Evolutionary conservation across 2,888 invertebrate species (phyloP).

Genomic region (Tipula vernalis): DNA sequence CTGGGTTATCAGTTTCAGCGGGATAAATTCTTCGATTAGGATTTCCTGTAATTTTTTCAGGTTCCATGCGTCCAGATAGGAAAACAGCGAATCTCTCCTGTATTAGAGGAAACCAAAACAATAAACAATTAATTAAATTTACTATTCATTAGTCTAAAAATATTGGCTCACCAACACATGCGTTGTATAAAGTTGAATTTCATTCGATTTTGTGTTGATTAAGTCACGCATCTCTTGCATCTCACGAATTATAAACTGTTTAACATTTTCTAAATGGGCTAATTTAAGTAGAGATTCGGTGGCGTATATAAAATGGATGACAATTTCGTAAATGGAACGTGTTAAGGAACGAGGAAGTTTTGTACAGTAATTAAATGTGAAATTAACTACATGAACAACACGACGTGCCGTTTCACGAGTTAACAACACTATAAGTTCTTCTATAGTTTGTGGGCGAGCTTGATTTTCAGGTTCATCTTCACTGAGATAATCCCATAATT

Average conservation of each 20-base stretch:
- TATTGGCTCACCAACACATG: constrained; percentile 16
- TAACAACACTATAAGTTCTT: constrained; percentile 61
- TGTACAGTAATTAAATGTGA: constrained; percentile 43
- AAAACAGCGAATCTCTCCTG: constrained; percentile 53
- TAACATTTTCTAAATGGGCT: constrained; percentile 46
- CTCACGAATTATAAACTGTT: constrained; percentile 39
- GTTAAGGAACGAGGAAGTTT: constrained; percentile 46
- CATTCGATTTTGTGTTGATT: background rate
- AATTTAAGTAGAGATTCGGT: constrained; percentile 53
- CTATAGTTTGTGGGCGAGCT: constrained; percentile 62
- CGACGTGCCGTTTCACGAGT: constrained; percentile 66
- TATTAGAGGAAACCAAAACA: background rate
- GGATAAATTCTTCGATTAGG: constrained; percentile 34
- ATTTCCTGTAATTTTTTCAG: constrained; percentile 42
- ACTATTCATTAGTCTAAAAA: background rate
- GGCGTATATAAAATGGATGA: constrained; percentile 44
- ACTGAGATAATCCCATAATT: constrained; percentile 57
- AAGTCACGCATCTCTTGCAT: constrained; percentile 31
- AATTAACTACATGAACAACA: constrained; percentile 67
- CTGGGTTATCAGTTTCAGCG: constrained; percentile 25
- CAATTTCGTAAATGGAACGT: constrained; percentile 39
- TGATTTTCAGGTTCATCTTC: constrained; percentile 76
- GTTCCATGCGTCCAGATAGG: constrained; percentile 51
- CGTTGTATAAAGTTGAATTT: constrained; percentile 16
- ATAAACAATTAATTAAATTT: background rate